Conservation (phyloP, 2,797 vertebrate species). For the Semaprochilodus insignis region DNA sequence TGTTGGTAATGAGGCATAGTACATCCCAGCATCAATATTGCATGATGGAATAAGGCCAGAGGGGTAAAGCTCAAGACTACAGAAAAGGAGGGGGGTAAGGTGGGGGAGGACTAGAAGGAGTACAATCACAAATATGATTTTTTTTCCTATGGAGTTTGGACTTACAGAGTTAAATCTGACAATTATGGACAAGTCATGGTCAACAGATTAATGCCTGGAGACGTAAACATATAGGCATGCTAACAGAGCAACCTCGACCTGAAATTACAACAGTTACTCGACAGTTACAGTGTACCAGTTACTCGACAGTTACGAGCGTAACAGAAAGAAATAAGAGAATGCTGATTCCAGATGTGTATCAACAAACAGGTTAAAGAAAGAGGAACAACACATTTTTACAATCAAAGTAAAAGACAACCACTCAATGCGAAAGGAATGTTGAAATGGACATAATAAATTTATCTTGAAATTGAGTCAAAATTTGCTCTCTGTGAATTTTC, state of each 20-base stretch:
- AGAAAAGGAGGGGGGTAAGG: slow-evolving; percentile 3
- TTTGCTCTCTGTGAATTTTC: no score
- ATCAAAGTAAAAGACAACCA: background rate
- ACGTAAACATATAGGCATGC: background rate
- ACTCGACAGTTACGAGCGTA: no score
- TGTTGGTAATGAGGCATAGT: slow-evolving; percentile 80
- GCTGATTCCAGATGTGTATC: background rate
- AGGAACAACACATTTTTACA: background rate
- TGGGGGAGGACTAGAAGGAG: background rate
- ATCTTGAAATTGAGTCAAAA: no score
- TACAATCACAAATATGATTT: background rate
- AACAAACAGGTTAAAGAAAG: background rate
- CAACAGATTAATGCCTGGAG: background rate
- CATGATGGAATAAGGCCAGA: slow-evolving; percentile 63
- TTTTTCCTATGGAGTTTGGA: background rate
- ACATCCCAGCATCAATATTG: slow-evolving; percentile 83
- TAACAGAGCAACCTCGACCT: background rate
- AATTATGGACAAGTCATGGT: background rate
- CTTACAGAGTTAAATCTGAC: background rate
- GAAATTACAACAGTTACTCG: background rate
- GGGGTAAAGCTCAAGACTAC: background rate
- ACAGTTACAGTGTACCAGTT: no score
- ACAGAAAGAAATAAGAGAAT: background rate
- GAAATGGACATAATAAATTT: background rate
- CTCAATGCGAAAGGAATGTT: background rate